phyloP scores from a whole-genome alignment of 1,140 invertebrate species.

The Drosophila arawakana region DNA sequence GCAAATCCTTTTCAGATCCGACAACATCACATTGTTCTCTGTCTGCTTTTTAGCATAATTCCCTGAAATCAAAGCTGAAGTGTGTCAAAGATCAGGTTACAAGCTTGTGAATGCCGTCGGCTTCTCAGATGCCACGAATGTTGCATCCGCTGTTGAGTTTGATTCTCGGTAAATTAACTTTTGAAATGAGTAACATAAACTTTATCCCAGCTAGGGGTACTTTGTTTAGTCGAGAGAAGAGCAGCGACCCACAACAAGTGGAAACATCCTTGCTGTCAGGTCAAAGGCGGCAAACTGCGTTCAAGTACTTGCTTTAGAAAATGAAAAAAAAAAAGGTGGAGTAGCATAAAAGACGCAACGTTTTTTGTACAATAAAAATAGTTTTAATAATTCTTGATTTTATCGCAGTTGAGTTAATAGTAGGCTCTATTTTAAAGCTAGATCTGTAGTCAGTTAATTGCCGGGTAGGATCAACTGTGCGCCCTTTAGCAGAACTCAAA shows the following conservation, averaged over 20 bases:
- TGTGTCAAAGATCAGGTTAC: slow-evolving; percentile 79
- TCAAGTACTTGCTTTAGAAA: not conserved
- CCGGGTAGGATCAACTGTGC: slow-evolving; percentile 23
- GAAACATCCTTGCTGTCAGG: slow-evolving; percentile 58
- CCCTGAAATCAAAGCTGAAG: slow-evolving; percentile 80
- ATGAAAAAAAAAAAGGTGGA: not conserved
- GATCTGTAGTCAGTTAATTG: slow-evolving; percentile 17
- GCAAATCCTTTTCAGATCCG: slow-evolving; percentile 66
- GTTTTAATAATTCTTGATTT: no score
- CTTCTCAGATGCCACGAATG: slow-evolving; percentile 61
- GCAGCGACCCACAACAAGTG: slow-evolving; percentile 50
- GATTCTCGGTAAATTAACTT: slow-evolving; percentile 84
- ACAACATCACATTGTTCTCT: slow-evolving; percentile 42
- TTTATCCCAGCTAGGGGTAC: slow-evolving; percentile 45
- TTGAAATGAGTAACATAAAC: slow-evolving; percentile 56
- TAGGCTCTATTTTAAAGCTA: slow-evolving; percentile 30
- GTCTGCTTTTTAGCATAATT: slow-evolving; percentile 56
- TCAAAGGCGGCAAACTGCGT: slow-evolving; percentile 24
- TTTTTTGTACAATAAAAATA: no score
- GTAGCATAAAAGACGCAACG: not conserved
- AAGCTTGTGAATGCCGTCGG: slow-evolving; percentile 29
- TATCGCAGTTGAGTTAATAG: slow-evolving; percentile 28
- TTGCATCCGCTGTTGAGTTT: slow-evolving; percentile 71
- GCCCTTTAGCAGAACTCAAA: slow-evolving; percentile 10
- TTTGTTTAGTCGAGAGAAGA: slow-evolving; percentile 50